Evolutionary conservation across 1,140 invertebrate species (phyloP).

Genomic region (Yoshiicerus persimilis): DNA sequence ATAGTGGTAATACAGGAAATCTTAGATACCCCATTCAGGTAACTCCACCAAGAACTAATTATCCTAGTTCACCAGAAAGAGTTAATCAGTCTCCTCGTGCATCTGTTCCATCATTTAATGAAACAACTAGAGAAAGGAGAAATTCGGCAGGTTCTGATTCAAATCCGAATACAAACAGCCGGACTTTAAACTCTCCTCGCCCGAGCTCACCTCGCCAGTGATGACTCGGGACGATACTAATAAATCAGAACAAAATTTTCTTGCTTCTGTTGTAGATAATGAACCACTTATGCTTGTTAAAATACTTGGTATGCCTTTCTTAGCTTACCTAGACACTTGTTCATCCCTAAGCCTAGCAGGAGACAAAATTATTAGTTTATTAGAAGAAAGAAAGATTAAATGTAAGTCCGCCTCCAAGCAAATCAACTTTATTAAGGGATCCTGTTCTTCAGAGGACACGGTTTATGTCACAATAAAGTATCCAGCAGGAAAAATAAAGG

Average conservation of each 20-base stretch:
- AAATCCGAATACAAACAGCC: not conserved
- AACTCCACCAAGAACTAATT: not conserved
- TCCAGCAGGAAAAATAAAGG: not conserved
- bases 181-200: not conserved
- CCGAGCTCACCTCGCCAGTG: not conserved
- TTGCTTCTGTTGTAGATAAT: not conserved
- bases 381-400: slow-evolving; percentile 18
- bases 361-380: not conserved
- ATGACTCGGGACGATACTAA: not conserved
- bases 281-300: slow-evolving; percentile 26
- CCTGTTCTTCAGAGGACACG: not conserved
- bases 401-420: not conserved
- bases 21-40: not conserved
- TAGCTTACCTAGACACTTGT: slow-evolving; percentile 35
- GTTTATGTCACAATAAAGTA: not conserved
- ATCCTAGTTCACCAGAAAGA: not conserved
- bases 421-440: not conserved
- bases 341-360: slow-evolving; percentile 10
- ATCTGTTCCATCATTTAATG: not conserved
- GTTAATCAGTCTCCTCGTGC: not conserved
- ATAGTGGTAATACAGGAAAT: too few relatives aligned
- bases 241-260: not conserved
- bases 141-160: not conserved
- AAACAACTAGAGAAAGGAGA: not conserved
- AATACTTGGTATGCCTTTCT: not conserved